phyloP scores from a whole-genome alignment of 1,140 invertebrate species.

The Polypedilum vanderplanki region DNA sequence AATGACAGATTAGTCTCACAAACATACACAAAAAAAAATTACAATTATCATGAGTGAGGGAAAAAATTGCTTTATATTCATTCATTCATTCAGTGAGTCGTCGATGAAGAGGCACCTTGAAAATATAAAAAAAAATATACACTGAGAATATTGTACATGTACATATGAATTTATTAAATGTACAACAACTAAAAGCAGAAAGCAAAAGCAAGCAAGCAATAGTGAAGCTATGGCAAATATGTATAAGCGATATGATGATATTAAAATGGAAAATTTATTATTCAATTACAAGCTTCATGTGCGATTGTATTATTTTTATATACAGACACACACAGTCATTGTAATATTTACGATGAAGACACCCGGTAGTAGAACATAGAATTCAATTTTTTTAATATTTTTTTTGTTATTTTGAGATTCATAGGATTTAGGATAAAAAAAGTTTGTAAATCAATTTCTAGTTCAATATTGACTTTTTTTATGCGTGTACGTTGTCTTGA shows the following conservation, averaged over 20 bases:
- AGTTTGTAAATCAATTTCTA: slow-evolving; percentile 14
- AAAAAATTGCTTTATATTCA: background rate
- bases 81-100: background rate
- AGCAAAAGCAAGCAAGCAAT: background rate
- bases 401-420: no score
- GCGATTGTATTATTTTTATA: background rate
- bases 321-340: background rate
- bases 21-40: background rate
- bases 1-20: background rate
- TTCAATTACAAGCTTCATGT: slow-evolving; percentile 6
- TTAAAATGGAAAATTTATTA: slow-evolving; percentile 15
- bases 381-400: background rate
- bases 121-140: background rate
- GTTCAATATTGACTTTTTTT: slow-evolving; percentile 1
- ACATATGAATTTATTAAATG: background rate
- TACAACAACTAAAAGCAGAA: background rate
- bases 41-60: background rate
- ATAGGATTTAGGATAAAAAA: background rate
- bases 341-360: slow-evolving; percentile 6
- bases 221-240: no score
- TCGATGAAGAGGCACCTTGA: slow-evolving; percentile 7
- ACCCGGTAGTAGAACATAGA: background rate
- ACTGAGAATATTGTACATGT: no score
- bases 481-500: background rate
- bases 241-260: slow-evolving; percentile 18